Evolutionary conservation across 2,888 invertebrate genomes (phyloP), one percentile per base, ranked within the genome.

Genomic region (Drosophila mimetica): DNA sequence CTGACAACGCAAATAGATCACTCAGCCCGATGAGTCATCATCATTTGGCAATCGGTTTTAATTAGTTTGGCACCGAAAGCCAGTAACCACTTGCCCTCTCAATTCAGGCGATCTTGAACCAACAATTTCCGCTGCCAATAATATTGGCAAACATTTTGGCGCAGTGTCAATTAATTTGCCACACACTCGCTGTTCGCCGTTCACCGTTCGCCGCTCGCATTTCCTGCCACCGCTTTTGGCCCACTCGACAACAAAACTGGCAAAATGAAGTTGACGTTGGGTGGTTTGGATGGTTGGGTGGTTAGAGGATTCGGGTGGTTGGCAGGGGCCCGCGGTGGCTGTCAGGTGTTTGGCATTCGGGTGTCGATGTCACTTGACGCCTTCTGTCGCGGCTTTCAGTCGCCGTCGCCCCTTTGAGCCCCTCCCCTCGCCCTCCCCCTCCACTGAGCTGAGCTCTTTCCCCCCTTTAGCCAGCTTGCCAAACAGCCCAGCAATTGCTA

Each of bases 131-230:
- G 74, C 46, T 76, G 79, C 70, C 84, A 80, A 77, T 83, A 75
- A 79, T 75, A 77, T 75, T 61, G 52, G 71, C 80, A 83, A 81
- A 79, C 81, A 83, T 81, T 81, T 81, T 86, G 77, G 77, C 83
- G 59, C 65, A 79, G 77, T 86, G 80, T 81, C 80, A 81, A 81
- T 81, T 81, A 86, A 81, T 81, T 81, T 77, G 71, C 84, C 85
- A 53, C 81, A 75, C 69, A 58, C 47, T 58, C 44, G 74, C 51
- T 66, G 65, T 16, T 13, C 37, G 36, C 41, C 59, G 74, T 65
- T 71, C 74, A 59, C 36, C 2, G 37, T 5, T 18, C 71, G 25
- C 47, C 14, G 20, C 44, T 22, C 65, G 51, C 51, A 39, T 42
- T 64, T 64, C 65, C 65, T 28, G 48, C 16, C 39, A 4, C 28